phyloP scores from a whole-genome alignment of 1,140 invertebrate species.

The Papilio polytes region DNA sequence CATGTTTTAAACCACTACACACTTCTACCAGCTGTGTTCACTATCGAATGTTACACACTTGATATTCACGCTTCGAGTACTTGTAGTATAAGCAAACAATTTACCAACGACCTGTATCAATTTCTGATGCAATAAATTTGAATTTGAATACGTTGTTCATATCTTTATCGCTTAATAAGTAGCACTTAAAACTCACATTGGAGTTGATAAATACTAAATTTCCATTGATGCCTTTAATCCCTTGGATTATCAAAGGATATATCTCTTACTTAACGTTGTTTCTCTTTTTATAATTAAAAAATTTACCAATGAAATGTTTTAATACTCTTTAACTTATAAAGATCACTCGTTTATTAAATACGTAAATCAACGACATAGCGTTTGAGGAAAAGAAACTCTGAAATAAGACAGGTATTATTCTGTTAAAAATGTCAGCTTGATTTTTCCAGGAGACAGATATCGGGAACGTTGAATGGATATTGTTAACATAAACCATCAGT shows the following conservation, averaged over 20 bases:
- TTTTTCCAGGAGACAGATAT: neutral
- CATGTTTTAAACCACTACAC: neutral
- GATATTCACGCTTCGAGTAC: neutral
- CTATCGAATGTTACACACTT: neutral
- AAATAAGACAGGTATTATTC: neutral
- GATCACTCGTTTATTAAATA: neutral
- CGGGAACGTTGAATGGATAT: slow-evolving; percentile 1
- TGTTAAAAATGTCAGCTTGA: neutral
- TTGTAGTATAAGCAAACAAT: neutral
- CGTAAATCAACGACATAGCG: neutral
- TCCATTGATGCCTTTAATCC: too few relatives aligned
- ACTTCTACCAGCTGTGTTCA: neutral
- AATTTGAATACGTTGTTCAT: too few relatives aligned
- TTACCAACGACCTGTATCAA: neutral
- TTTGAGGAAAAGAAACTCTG: neutral
- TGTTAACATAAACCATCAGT: neutral
- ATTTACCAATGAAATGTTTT: neutral
- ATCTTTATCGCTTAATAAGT: too few relatives aligned
- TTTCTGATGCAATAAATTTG: neutral
- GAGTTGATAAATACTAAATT: too few relatives aligned
- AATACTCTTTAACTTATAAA: too few relatives aligned
- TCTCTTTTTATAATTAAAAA: neutral
- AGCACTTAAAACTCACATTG: too few relatives aligned
- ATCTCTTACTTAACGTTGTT: too few relatives aligned
- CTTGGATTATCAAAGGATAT: too few relatives aligned